Evolutionary conservation across 2,113 vertebrate species (phyloP).

Genomic region (Pelodiscus sinensis): DNA sequence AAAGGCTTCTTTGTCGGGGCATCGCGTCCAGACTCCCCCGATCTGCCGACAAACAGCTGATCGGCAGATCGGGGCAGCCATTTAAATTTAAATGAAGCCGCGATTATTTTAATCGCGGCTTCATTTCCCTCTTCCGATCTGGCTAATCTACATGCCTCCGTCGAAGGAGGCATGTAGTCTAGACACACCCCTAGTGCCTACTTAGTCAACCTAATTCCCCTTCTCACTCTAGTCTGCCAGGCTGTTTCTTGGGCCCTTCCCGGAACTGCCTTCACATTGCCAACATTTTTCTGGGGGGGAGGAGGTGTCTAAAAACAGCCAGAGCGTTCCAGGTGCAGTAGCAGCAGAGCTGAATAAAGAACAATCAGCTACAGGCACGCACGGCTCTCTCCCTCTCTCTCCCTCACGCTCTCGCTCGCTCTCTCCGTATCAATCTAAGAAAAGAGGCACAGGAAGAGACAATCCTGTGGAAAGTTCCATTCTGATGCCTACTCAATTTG

Average conservation of each 20-base stretch:
- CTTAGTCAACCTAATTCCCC: background rate
- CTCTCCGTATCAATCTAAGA: too few relatives aligned
- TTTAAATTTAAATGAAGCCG: too few relatives aligned
- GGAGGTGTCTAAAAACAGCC: background rate
- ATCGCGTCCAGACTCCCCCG: too few relatives aligned
- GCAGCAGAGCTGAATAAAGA: background rate
- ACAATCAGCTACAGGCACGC: background rate
- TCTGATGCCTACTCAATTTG: rapidly evolving
- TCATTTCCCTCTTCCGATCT: too few relatives aligned
- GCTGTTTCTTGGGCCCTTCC: background rate
- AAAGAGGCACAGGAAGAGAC: background rate
- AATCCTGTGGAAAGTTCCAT: background rate
- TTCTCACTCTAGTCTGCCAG: background rate
- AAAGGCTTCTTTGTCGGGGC: too few relatives aligned
- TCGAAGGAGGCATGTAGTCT: too few relatives aligned
- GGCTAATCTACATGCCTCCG: too few relatives aligned
- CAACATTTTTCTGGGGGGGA: background rate
- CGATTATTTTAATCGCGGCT: too few relatives aligned
- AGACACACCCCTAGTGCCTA: too few relatives aligned
- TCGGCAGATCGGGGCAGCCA: too few relatives aligned
- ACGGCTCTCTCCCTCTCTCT: background rate
- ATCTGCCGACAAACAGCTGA: too few relatives aligned
- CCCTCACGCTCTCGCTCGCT: background rate
- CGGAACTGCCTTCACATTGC: background rate
- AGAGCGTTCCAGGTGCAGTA: background rate